Evolutionary conservation across 64 coral and sea anemone genomes (phyloP).

Genomic region (Stylophora pistillata): DNA sequence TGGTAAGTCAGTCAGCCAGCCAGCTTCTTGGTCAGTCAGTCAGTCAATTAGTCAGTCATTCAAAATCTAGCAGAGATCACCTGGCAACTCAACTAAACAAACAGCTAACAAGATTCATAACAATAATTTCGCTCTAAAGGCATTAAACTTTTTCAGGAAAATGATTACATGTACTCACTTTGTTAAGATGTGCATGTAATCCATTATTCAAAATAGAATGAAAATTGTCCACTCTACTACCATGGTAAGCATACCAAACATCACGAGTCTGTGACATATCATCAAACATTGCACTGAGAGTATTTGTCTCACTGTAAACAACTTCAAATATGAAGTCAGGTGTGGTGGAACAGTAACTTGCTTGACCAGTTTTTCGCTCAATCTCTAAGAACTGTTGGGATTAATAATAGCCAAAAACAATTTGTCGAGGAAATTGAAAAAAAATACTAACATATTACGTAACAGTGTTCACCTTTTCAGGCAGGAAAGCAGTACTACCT

Average conservation of each 20-base stretch:
- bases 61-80: background rate
- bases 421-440: too few relatives aligned
- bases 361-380: constrained; percentile 82
- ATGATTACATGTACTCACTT: constrained; percentile 80
- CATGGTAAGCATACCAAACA: constrained; percentile 90
- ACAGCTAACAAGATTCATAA: background rate
- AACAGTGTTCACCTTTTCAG: too few relatives aligned
- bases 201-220: constrained; percentile 98
- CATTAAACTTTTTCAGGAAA: too few relatives aligned
- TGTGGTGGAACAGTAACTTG: constrained; percentile 67
- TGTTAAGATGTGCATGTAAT: constrained; percentile 91
- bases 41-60: background rate
- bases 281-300: constrained; percentile 73
- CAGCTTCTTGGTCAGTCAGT: background rate
- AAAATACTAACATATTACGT: too few relatives aligned
- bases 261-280: constrained; percentile 67
- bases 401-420: background rate
- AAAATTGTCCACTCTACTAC: constrained; percentile 91
- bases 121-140: too few relatives aligned
- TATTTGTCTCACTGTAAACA: constrained; percentile 76
- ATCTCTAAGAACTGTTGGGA: constrained; percentile 81
- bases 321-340: constrained; percentile 95
- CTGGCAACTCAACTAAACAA: background rate
- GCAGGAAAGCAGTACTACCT: too few relatives aligned
- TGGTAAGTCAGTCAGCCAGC: background rate